Percentiles rank a stretch among this genome's conserved stretches.
Conservation (phyloP, 2,888 invertebrate genomes). For the Heliconius hortense region DNA sequence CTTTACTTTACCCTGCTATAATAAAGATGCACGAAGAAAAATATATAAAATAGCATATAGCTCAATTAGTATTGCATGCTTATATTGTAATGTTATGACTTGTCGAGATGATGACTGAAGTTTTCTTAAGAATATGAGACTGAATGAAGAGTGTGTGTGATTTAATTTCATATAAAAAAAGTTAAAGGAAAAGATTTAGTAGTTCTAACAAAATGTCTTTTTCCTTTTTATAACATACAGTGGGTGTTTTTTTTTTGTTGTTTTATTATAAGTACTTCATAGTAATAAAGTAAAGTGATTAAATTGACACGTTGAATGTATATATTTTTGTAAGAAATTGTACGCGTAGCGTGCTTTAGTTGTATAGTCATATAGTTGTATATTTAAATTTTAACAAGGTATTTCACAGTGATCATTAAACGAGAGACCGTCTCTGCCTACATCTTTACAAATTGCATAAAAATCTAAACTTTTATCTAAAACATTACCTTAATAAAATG, state of each 20-base stretch:
- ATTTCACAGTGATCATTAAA: conserved; percentile 23
- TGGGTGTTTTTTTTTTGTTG: background rate
- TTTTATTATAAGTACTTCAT: conserved; percentile 48
- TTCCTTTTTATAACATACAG: background rate
- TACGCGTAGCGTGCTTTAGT: conserved; percentile 47
- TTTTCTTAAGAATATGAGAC: conserved; percentile 50
- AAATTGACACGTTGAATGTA: conserved; percentile 40
- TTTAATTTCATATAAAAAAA: background rate
- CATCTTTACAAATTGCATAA: background rate
- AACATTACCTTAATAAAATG: background rate
- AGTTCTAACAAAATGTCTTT: conserved; percentile 10
- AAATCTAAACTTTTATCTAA: background rate
- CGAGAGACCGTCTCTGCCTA: background rate
- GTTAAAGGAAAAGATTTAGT: background rate
- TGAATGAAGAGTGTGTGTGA: conserved; percentile 40
- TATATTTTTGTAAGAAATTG: conserved; percentile 41
- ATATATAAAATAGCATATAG: background rate
- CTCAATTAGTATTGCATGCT: conserved; percentile 12
- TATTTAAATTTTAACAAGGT: conserved; percentile 31
- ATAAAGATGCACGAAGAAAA: background rate
- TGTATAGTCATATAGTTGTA: conserved; percentile 41
- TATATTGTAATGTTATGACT: conserved; percentile 33
- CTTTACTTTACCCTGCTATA: too few species aligned
- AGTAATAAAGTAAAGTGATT: conserved; percentile 44
- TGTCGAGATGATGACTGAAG: conserved; percentile 47